A percentile compares a stretch with the other conserved stretches of the same genome.
Conservation (phyloP, 2,888 invertebrate species). For the Phortica okadai region DNA sequence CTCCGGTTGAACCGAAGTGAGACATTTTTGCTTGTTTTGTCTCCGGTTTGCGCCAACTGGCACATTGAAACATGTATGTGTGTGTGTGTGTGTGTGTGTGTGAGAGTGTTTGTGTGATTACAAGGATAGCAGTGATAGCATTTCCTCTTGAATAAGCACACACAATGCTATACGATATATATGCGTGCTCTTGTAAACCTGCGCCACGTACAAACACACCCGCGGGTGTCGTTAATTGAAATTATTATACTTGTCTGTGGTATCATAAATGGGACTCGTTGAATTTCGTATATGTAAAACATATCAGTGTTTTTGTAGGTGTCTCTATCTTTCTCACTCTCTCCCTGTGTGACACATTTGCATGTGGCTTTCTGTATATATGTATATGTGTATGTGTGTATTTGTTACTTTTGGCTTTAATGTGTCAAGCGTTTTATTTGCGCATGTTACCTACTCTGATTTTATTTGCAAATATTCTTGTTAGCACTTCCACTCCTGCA, state of each 20-base stretch:
- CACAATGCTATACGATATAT: not conserved
- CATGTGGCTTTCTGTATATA: not conserved
- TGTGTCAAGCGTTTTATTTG: conserved; percentile 69
- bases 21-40: not conserved
- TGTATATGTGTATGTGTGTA: conserved; percentile 45
- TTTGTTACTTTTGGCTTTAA: conserved; percentile 56
- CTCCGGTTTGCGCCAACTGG: conserved; percentile 6
- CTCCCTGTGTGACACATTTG: not conserved
- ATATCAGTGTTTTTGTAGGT: not conserved
- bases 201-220: conserved; percentile 56
- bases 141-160: conserved; percentile 28
- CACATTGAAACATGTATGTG: conserved; percentile 20
- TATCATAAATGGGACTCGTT: conserved; percentile 69
- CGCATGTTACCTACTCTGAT: conserved; percentile 69
- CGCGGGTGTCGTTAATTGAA: conserved; percentile 69
- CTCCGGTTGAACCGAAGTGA: not conserved
- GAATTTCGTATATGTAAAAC: conserved; percentile 63
- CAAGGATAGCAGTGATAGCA: conserved; percentile 19
- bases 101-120: not conserved
- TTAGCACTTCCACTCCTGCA: not conserved
- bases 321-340: not conserved
- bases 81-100: not conserved
- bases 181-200: conserved; percentile 13
- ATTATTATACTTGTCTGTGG: conserved; percentile 69
- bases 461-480: conserved; percentile 60